Percentiles rank a stretch among this genome's conserved stretches.
phyloP scores from a whole-genome alignment of 1,140 invertebrate species.

The Doryteuthis pealeii region DNA sequence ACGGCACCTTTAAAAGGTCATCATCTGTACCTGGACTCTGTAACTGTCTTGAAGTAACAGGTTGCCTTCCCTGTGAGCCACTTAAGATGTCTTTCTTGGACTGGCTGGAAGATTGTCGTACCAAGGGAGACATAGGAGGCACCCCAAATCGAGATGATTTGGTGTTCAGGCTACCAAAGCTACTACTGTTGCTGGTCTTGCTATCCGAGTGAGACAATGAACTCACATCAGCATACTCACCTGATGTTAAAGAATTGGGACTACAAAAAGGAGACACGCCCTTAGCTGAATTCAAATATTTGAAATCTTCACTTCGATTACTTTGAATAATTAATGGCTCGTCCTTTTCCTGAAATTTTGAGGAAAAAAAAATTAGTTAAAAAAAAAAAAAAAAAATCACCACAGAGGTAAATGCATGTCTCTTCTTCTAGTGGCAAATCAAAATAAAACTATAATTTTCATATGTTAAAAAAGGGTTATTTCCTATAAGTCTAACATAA shows the following conservation, averaged over 20 bases:
- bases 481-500: too few relatives aligned
- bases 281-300: conserved; percentile 7
- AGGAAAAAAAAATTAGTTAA: background rate
- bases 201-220: conserved; percentile 33
- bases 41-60: background rate
- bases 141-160: background rate
- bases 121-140: background rate
- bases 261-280: conserved; percentile 37
- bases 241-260: conserved; percentile 39
- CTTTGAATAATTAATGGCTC: conserved; percentile 17
- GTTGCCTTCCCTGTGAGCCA: background rate
- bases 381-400: background rate
- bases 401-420: too few relatives aligned
- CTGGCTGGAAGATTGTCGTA: background rate
- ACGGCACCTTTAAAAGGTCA: background rate
- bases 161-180: background rate
- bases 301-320: conserved; percentile 2
- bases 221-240: conserved; percentile 45
- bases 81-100: background rate
- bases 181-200: conserved; percentile 9
- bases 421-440: too few relatives aligned
- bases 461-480: too few relatives aligned
- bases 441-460: too few relatives aligned
- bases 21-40: background rate
- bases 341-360: conserved; percentile 10